A percentile compares a stretch with the other conserved stretches of the same genome.
Conservation (phyloP, 2,888 invertebrate genomes). For the Latrodectus elegans region DNA sequence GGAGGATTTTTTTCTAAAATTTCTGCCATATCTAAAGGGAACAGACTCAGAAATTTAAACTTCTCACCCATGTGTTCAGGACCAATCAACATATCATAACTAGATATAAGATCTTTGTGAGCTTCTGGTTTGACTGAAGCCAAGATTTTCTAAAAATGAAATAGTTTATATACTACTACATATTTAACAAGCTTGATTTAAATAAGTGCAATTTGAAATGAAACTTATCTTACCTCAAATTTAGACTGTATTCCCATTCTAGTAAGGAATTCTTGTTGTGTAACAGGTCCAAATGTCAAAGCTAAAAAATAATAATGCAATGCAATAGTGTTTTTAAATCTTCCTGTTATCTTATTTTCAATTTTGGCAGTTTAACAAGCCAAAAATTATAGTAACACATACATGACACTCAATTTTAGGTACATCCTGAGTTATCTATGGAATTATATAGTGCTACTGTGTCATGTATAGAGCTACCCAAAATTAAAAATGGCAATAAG, state of each 20-base stretch:
- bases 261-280: constrained; percentile 87
- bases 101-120: constrained; percentile 80
- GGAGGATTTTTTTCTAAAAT: constrained; percentile 59
- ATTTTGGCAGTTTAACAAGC: too few species aligned
- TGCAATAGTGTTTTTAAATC: neutral
- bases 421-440: too few species aligned
- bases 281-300: constrained; percentile 87
- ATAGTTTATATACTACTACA: neutral
- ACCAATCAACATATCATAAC: constrained; percentile 87
- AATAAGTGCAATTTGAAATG: neutral
- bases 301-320: constrained; percentile 74
- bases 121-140: constrained; percentile 77
- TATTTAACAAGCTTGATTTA: neutral
- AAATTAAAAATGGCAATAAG: too few species aligned
- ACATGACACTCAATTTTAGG: too few species aligned
- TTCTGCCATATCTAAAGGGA: constrained; percentile 76
- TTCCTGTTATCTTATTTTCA: too few species aligned
- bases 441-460: too few species aligned
- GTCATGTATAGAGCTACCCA: too few species aligned
- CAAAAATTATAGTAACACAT: too few species aligned
- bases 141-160: constrained; percentile 74
- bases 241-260: constrained; percentile 87
- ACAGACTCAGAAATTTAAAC: constrained; percentile 92
- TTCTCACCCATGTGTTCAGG: constrained; percentile 89
- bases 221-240: constrained; percentile 79